Base-by-base conservation (phyloP, 2,797 vertebrate species). In the Neoniphon sammara region DNA sequence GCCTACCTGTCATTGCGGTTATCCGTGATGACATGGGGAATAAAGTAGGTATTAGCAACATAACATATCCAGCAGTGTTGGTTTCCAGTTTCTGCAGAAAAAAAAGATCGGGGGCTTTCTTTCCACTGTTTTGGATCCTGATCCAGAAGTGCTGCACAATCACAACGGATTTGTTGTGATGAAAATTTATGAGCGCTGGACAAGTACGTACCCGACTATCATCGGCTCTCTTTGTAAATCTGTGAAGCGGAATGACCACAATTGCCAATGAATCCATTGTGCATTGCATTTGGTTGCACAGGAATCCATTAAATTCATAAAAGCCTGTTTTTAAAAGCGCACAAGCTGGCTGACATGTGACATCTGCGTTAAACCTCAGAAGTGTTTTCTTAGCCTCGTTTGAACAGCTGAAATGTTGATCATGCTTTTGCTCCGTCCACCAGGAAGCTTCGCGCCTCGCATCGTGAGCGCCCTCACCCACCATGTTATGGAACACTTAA, bases 401-500 rank as follows among this genome's bases (percentile, higher is more conserved):
- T 11, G 39, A 25, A 42, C 21, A 46, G 30, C 49, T 68, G 53
- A 36, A 18, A 70, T 46, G 61, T 39, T 23, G n/a, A 66, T 66
- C 55, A n/a, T 11, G 39, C 46, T 15, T n/a, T 1, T 17, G 46
- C 25, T 11, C 39, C 34, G 7, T 36, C 4, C 34, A 7, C 34
- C 34, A 46, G 17, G 44, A 46, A 46, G 44, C 4, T 14, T 46
- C 10, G 34, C 44, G 73, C 42, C 66, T 67, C 44, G 49, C 71
- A 34, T 44, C 46, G 34, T 47, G 55, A 73, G 68, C 67, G 17
- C 70, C 31, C 63, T 55, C 76, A 82, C 81, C 74, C 64, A 76
- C 75, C 65, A 70, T 36, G 47, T 76, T 78, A 76, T 44, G 42
- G 54, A 55, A 14, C 74, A 76, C 76, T 75, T 79, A 78, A 81